A percentile compares a stretch with the other conserved stretches of the same genome.
Evolutionary conservation across 2,113 vertebrate genomes (phyloP).

Genomic region (Sinocyclocheilus anshuiensis): DNA sequence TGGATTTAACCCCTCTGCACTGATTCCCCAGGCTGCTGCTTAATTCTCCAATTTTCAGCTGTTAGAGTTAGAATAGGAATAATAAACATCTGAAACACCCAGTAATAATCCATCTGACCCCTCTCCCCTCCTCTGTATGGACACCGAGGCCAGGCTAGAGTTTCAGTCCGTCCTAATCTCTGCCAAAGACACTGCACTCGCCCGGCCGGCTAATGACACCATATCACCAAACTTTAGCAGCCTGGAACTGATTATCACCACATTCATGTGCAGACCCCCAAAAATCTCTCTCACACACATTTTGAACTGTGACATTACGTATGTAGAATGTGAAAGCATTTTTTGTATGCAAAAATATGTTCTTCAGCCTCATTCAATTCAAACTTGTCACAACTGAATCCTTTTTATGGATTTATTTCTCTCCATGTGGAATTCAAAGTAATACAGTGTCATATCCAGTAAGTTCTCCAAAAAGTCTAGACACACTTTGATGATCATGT

Average conservation of each 20-base stretch:
- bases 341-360: not conserved
- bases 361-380: not conserved
- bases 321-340: not conserved
- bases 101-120: slow-evolving; percentile 72
- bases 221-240: slow-evolving; percentile 60
- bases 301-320: slow-evolving; percentile 21
- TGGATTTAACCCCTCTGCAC: slow-evolving; percentile 72
- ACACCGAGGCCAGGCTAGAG: slow-evolving; percentile 69
- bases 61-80: slow-evolving; percentile 81
- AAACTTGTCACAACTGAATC: not conserved
- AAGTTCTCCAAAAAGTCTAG: not conserved
- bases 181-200: slow-evolving; percentile 61
- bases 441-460: not conserved
- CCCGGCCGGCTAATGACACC: slow-evolving; percentile 69
- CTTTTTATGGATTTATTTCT: not conserved
- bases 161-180: slow-evolving; percentile 73
- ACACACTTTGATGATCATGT: no score
- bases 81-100: slow-evolving; percentile 82
- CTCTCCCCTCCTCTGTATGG: slow-evolving; percentile 51
- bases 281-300: slow-evolving; percentile 20
- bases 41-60: slow-evolving; percentile 82
- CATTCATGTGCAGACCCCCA: slow-evolving; percentile 32
- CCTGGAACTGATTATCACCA: slow-evolving; percentile 74
- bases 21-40: slow-evolving; percentile 67
- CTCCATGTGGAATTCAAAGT: not conserved